phyloP scores from a whole-genome alignment of 2,113 vertebrate species.

The Galemys pyrenaicus region DNA sequence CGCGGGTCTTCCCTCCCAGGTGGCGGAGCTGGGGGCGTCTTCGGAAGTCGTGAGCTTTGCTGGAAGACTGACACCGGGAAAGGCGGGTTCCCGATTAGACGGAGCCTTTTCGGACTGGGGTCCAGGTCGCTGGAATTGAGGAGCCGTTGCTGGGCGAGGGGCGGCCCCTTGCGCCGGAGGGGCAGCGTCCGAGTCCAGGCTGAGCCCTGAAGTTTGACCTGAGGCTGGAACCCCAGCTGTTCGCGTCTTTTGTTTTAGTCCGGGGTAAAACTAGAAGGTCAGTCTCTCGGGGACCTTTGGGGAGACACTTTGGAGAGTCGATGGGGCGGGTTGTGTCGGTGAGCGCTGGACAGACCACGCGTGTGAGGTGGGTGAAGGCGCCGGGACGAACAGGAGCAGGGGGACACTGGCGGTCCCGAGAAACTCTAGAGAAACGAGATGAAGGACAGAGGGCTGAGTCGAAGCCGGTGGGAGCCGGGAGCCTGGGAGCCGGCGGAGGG shows the following conservation, averaged over 20 bases:
- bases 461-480: not conserved
- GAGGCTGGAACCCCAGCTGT: not conserved
- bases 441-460: not conserved
- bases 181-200: not conserved
- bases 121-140: not conserved
- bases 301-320: not conserved
- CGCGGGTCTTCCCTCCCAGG: not conserved
- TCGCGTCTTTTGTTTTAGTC: not conserved
- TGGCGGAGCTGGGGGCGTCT: not conserved
- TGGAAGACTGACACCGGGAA: not conserved
- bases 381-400: fast-evolving
- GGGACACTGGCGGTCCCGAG: not conserved
- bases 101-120: not conserved
- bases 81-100: not conserved
- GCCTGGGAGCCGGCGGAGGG: too few relatives aligned
- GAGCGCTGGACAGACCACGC: not conserved
- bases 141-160: not conserved
- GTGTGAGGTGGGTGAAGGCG: not conserved
- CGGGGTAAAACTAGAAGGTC: not conserved
- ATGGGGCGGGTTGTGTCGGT: not conserved
- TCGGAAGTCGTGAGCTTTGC: not conserved
- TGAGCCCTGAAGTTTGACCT: not conserved
- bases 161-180: not conserved
- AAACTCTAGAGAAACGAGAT: not conserved
- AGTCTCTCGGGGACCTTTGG: not conserved